Base-by-base conservation (phyloP, 2,888 invertebrate genomes). In the Oscheius sp. region DNA sequence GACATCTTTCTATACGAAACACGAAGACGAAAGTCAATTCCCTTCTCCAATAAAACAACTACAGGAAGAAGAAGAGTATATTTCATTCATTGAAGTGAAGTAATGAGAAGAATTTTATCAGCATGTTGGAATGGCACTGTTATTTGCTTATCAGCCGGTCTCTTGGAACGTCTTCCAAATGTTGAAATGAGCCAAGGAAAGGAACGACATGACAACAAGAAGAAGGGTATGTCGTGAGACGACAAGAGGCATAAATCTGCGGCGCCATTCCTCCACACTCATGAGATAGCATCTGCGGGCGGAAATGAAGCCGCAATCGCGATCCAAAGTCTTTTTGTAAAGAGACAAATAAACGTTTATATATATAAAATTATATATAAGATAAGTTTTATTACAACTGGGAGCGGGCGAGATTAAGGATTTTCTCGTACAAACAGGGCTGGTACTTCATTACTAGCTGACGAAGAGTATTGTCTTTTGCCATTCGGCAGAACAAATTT, bases 271-370 rank as follows among this genome's bases (percentile, higher is more conserved):
- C 59, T 59, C 59, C 59, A 59, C 59, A 28, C 44, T 26, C 26
- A 33, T 12, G 41, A 41, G 59, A 59, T 59, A 59, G 59, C 59
- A 59, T 59, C 59, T 51, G n/a, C 30, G 30, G 59, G 41, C 59
- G 59, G 59, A 59, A 59, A 59, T 59, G 59, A 59, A 54, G 36
- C 59, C 59, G 44, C 59, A 28, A 59, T 59, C 44, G 24, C 24
- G 54, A 17, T 17, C 30, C n/a, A n/a, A n/a, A n/a, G n/a, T n/a
- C n/a, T n/a, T n/a, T n/a, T n/a, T n/a, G n/a, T n/a, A n/a, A n/a
- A n/a, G n/a, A n/a, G n/a, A n/a, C n/a, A n/a, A n/a, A n/a, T n/a
- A n/a, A n/a, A n/a, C n/a, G n/a, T n/a, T n/a, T n/a, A n/a, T n/a
- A n/a, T n/a, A n/a, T n/a, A n/a, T n/a, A n/a, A n/a, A n/a, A n/a